Base-by-base conservation (phyloP, 2,113 vertebrate species). In the Jaculus jaculus region DNA sequence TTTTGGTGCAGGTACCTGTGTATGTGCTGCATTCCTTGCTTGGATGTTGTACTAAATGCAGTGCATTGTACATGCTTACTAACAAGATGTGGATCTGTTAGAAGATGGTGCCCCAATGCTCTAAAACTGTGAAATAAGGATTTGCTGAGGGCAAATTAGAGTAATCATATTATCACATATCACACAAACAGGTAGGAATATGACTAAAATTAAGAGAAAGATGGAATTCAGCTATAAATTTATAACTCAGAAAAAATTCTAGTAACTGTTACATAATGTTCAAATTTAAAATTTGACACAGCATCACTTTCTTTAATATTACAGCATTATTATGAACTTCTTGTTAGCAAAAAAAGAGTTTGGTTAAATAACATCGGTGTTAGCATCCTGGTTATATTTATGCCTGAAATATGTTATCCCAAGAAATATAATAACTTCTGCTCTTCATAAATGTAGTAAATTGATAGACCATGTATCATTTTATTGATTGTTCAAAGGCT, bases 131-230 rank as follows among this genome's bases (percentile, higher is more conserved):
- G 72, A 96, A 96, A 91, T 92, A 94, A 91, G 94, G 72, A 93
- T 95, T 96, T 96, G 47, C 51, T 93, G 58, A 95, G 94, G 84
- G 84, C 91, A 97, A 96, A 94, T 94, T 87, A 92, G 66, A 84
- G 87, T 68, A 89, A 96, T 97, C 93, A 89, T 3, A 60, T 94
- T 94, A 84, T 54, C 42, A 88, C 85, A 32, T 83, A 51, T 84
- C 60, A 93, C 23, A 94, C 24, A 72, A 69, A 90, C 37, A 87
- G 26, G 94, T 77, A 93, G 96, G 58, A 92, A 94, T 23, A 87
- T 94, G 65, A 92, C 61, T 94, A 28, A 65, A 89, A 66, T 6
- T 68, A 92, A 87, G 72, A 63, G 54, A 61, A 81, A 92, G 32
- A 54, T 73, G n/a, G 58, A 89, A 84, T 85, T 34, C 2, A 82